phyloP scores from a whole-genome alignment of 2,113 vertebrate genomes.

The Upupa epops region DNA sequence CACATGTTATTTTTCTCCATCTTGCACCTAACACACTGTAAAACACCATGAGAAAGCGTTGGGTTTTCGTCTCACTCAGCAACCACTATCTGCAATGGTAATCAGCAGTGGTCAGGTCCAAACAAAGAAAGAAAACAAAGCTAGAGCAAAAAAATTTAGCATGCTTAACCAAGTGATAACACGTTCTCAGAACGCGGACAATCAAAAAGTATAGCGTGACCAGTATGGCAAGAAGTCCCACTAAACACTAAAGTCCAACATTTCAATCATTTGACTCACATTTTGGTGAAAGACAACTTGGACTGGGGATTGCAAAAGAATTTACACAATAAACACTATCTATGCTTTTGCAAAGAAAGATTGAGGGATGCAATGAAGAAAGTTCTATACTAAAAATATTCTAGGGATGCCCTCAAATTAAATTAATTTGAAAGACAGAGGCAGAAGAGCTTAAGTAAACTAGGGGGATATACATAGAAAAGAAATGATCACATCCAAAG shows the following conservation, averaged over 20 bases:
- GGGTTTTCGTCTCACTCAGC: background rate
- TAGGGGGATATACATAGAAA: background rate
- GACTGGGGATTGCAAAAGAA: background rate
- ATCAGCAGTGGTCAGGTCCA: background rate
- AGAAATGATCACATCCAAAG: background rate
- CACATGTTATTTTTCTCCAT: background rate
- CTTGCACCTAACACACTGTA: background rate
- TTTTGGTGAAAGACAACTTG: background rate
- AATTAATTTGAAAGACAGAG: background rate
- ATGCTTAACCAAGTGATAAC: background rate
- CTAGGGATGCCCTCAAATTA: background rate
- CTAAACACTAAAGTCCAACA: background rate
- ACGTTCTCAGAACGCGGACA: background rate
- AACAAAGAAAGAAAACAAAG: background rate
- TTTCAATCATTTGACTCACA: background rate
- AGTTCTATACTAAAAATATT: background rate
- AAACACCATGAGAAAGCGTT: accelerated
- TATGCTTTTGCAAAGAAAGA: background rate
- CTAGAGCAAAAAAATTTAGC: background rate
- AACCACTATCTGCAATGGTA: background rate
- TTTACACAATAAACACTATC: background rate
- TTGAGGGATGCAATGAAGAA: background rate
- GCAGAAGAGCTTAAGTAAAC: background rate
- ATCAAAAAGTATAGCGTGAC: background rate
- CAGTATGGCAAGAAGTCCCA: background rate